Percentiles rank a stretch among this genome's conserved stretches.
Evolutionary conservation across 53 echinoderm and acorn worm genomes (phyloP).

Genomic region (Echinarachnius parma): DNA sequence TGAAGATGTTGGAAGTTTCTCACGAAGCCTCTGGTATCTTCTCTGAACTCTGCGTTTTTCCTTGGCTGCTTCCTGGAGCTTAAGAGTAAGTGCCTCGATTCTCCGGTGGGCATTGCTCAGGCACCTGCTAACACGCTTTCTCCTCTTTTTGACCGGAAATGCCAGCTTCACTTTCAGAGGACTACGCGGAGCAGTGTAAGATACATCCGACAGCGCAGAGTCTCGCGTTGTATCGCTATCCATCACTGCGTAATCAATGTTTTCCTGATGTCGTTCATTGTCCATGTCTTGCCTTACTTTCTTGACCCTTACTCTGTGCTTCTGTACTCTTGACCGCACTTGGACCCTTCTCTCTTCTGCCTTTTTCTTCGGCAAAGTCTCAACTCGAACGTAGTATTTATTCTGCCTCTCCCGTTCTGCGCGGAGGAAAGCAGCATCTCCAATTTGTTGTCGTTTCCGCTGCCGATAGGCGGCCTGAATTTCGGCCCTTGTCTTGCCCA

Average conservation of each 20-base stretch:
- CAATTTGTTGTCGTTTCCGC: constrained; percentile 33
- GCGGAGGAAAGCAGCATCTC: constrained; percentile 33
- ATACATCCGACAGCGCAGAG: constrained; percentile 17
- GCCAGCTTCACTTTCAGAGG: constrained; percentile 45
- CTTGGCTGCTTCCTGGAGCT: constrained; percentile 39
- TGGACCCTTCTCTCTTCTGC: constrained; percentile 1
- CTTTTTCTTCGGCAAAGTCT: constrained; percentile 28
- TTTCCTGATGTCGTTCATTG: not conserved
- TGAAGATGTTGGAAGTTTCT: constrained; percentile 20
- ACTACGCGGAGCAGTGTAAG: not conserved
- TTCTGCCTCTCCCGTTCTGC: constrained; percentile 23
- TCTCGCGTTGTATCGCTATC: constrained; percentile 11
- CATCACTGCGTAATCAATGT: too few relatives aligned
- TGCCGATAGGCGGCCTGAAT: constrained; percentile 46
- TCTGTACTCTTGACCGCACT: constrained; percentile 16
- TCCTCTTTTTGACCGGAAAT: not conserved
- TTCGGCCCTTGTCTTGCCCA: constrained; percentile 29
- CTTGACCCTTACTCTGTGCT: constrained; percentile 36
- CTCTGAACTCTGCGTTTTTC: constrained; percentile 28
- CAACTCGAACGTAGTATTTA: constrained; percentile 36
- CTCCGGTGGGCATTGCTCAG: constrained; percentile 32
- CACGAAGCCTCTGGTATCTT: constrained; percentile 25
- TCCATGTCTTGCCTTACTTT: constrained; percentile 20
- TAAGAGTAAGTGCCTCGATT: constrained; percentile 37
- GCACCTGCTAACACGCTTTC: constrained; percentile 46